Percentiles rank a stretch among this genome's conserved stretches.
phyloP scores from a whole-genome alignment of 2,888 invertebrate genomes.

The Drosophila bunnanda region DNA sequence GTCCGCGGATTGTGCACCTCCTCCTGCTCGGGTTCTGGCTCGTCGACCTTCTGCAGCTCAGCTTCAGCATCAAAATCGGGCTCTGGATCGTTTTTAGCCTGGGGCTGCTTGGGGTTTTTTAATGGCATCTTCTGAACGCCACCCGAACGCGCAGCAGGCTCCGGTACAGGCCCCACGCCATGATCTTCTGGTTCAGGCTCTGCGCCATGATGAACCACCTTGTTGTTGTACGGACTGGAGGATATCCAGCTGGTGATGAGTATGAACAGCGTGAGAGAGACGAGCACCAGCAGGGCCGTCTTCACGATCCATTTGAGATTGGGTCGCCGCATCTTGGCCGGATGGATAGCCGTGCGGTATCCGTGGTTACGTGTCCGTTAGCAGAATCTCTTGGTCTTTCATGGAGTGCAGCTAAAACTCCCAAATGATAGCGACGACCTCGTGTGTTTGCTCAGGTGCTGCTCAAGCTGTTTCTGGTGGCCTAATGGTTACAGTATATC shows the following conservation, averaged over 20 bases:
- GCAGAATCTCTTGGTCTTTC: background rate
- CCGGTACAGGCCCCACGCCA: conserved; percentile 42
- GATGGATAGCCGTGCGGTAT: conserved; percentile 1
- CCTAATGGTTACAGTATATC: conserved; percentile 1
- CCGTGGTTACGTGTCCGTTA: conserved; percentile 33
- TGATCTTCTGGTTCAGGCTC: conserved; percentile 50
- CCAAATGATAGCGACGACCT: background rate
- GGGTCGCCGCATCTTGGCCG: conserved; percentile 78
- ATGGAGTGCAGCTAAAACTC: background rate
- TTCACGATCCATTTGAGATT: conserved; percentile 83
- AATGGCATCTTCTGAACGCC: background rate
- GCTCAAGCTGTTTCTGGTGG: background rate
- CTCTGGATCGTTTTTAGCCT: background rate
- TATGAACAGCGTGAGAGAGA: conserved; percentile 77
- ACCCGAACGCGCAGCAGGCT: conserved; percentile 20
- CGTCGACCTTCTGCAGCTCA: conserved; percentile 13
- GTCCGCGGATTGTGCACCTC: conserved; percentile 11
- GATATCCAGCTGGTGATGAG: conserved; percentile 82
- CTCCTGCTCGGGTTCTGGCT: conserved; percentile 32
- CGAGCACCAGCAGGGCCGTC: conserved; percentile 69
- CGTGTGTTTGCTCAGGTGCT: conserved; percentile 25
- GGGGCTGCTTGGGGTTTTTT: background rate
- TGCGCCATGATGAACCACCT: conserved; percentile 59
- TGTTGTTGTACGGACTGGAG: conserved; percentile 78
- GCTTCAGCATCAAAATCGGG: conserved; percentile 14